Evolutionary conservation across 1,140 invertebrate species (phyloP), one percentile per base, ranked within the genome.

Genomic region (Bombus difficillimus): DNA sequence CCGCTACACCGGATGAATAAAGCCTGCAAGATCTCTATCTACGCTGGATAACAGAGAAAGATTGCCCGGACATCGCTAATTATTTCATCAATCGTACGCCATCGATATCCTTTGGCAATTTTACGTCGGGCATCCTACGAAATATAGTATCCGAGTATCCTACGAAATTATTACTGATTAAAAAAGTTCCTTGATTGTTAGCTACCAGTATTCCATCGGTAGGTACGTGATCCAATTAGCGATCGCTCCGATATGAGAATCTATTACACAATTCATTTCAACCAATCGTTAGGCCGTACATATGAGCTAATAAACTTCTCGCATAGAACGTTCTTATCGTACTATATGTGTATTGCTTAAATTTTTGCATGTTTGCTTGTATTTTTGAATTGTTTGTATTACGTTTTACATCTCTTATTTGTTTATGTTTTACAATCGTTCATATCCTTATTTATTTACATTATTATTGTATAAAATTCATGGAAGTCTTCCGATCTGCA

Each of bases 1-100:
- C 89, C 89, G 89, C 83, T 89, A 89, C 37, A 68, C 78, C 88
- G 89, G 88, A 90, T 62, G 81, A 86, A 86, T 88, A 86, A 86
- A 89, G 77, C 62, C 34, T 32, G 66, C 8, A 12, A 53, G 76
- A 83, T 90, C 68, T 68, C 41, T 79, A 69, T 80, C 59, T 69
- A 39, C 22, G 57, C 18, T 18, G 39, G 34, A 53, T 69, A 77
- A 69, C 43, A 39, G 74, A 75, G 68, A 80, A 69, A 64, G 59
- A 53, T n/a, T 64, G 25, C 62, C 32, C 37, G 28, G 28, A 74
- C 28, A 8, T 71, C 41, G 62, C 41, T 86, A 81, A 89, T 89
- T 81, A 83, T 89, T 68, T 53, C 43, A 43, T 66, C 39, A 57
- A 86, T 89, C 59, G 75, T 37, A 4, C 57, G 18, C 34, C 43